Evolutionary conservation across 2,888 invertebrate species (phyloP).

Genomic region (Acleris emargana): DNA sequence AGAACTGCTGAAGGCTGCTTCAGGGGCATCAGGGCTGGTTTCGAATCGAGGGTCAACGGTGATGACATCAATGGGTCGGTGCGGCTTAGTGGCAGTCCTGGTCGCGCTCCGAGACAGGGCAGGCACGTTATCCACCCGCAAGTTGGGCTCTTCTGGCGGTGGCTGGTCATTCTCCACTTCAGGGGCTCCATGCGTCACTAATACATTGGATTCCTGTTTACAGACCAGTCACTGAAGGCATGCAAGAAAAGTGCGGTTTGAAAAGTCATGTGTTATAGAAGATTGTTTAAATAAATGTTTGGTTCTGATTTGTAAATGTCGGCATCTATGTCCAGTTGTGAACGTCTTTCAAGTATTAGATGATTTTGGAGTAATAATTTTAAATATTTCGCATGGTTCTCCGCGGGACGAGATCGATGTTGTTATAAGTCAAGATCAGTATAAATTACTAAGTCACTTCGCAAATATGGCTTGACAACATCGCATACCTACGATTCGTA

Average conservation of each 20-base stretch:
- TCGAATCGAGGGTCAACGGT: conserved; percentile 80
- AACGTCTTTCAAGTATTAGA: no score
- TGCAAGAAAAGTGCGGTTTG: conserved; percentile 23
- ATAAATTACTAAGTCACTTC: no score
- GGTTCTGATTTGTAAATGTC: no score
- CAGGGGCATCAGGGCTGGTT: conserved; percentile 76
- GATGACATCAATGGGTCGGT: conserved; percentile 83
- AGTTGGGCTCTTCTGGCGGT: conserved; percentile 47
- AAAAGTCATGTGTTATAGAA: not conserved
- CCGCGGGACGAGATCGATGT: no score
- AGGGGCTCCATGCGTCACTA: conserved; percentile 60
- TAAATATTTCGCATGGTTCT: no score
- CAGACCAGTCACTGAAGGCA: conserved; percentile 35
- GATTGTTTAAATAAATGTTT: no score
- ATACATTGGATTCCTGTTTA: conserved; percentile 61
- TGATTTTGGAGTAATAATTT: no score
- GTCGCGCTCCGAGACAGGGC: conserved; percentile 51
- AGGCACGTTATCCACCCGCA: conserved; percentile 39
- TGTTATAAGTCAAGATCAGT: no score
- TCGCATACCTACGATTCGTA: no score
- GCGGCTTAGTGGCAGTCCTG: conserved; percentile 61
- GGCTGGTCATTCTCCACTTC: conserved; percentile 69
- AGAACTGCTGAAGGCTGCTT: conserved; percentile 85
- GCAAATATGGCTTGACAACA: no score
- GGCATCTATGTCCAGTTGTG: no score